phyloP scores from a whole-genome alignment of 2,888 invertebrate genomes.

The Azorinus chamasolen region DNA sequence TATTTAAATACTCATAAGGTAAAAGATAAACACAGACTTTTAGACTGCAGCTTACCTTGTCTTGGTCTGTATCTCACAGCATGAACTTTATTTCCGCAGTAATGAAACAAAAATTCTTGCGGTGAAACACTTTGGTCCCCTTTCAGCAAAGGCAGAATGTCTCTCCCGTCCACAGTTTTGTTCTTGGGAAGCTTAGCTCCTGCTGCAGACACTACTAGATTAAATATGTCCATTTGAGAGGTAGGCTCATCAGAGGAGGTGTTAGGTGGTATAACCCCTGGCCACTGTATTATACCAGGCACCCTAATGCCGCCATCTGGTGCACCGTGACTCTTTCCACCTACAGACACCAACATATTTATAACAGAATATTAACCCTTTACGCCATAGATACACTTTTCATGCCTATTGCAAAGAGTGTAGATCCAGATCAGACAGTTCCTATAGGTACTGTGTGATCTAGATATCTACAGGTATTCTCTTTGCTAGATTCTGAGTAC shows the following conservation, averaged over 20 bases:
- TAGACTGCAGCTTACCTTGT: slow-evolving; percentile 70
- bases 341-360: too few relatives aligned
- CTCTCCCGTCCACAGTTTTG: slow-evolving; percentile 82
- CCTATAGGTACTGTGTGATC: too few relatives aligned
- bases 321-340: slow-evolving; percentile 72
- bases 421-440: too few relatives aligned
- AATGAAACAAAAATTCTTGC: slow-evolving; percentile 85
- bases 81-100: slow-evolving; percentile 83
- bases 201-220: slow-evolving; percentile 80
- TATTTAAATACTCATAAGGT: too few relatives aligned
- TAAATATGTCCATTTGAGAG: slow-evolving; percentile 85
- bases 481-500: too few relatives aligned
- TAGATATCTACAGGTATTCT: too few relatives aligned
- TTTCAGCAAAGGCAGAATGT: slow-evolving; percentile 82
- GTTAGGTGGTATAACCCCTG: slow-evolving; percentile 76
- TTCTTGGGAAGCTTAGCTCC: slow-evolving; percentile 71
- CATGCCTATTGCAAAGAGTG: too few relatives aligned
- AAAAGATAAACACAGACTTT: too few relatives aligned
- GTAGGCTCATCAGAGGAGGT: slow-evolving; percentile 78
- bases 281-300: slow-evolving; percentile 83
- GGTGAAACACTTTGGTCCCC: slow-evolving; percentile 64
- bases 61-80: slow-evolving; percentile 79
- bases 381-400: too few relatives aligned
- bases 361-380: too few relatives aligned
- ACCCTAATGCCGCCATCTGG: slow-evolving; percentile 86